Base-by-base conservation (phyloP, 2,888 invertebrate genomes). In the Monopis laevigella region DNA sequence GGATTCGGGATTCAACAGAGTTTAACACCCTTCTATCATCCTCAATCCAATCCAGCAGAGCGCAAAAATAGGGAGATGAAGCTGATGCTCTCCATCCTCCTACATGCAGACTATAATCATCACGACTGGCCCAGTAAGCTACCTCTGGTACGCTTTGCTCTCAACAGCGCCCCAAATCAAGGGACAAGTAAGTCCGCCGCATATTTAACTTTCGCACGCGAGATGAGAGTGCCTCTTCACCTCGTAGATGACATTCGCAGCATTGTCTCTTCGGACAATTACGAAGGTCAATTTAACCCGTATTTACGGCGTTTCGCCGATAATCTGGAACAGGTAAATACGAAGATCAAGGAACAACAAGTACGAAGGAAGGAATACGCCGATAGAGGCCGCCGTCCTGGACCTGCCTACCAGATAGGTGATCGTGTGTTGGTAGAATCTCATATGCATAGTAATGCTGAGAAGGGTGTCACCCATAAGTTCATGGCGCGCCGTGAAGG, bases 1-100 rank as follows among this genome's bases (percentile, higher is more conserved):
- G 48, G 38, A 0, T 38, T 50, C 1, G 48, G 43, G 2, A 48
- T 56, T 14, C 30, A 48, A 14, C 52, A 56, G 14, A 28, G 29
- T 0, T 41, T 51, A 8, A 52, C 45, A 3, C 52, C 55, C 1
- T 45, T 53, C 2, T 54, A 56, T 34, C 54, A 58, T 16, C 55
- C 55, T 0, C 45, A 53, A 16, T 48, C 51, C 0, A 58, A 58
- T 28, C 60, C 55, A 0, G 55, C 53, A 1, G 57, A 57, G 38
- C 38, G 56, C 1, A 43, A 48, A 24, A 54, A 54, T 39, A 38
- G 62, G 2, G 50, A 51, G 2, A 21, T 55, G 1, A 54, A 53
- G 6, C 39, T 50, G 0, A 48, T 46, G 32, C 18, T 53, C 0
- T 42, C 46, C 0, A 48, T 56, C 3, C 44, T 45, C 3, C 5